Evolutionary conservation across 2,113 vertebrate genomes (phyloP).

Genomic region (Silurus meridionalis): DNA sequence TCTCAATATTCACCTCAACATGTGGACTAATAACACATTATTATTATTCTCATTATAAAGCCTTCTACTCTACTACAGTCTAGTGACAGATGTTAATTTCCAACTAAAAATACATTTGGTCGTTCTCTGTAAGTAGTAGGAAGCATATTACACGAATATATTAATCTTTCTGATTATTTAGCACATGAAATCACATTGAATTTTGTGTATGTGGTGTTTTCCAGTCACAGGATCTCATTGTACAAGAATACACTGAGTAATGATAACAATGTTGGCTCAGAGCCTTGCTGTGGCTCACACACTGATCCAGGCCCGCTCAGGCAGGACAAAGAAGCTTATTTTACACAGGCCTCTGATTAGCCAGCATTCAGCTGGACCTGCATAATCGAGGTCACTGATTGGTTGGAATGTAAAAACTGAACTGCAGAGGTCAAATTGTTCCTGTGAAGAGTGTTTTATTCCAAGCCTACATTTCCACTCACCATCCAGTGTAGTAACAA

Average conservation of each 20-base stretch:
- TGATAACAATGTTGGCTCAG: background rate
- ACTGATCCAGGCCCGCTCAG: background rate
- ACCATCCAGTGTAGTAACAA: background rate
- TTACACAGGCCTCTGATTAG: slow-evolving; percentile 35
- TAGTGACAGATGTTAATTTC: background rate
- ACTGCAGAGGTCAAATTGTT: slow-evolving; percentile 21
- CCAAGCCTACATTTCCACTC: background rate
- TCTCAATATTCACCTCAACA: background rate
- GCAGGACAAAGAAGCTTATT: slow-evolving; percentile 8
- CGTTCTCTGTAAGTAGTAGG: background rate
- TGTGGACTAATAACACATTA: background rate
- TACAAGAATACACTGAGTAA: background rate
- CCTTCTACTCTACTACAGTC: background rate
- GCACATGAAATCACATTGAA: background rate
- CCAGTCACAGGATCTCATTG: background rate
- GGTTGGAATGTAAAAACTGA: background rate
- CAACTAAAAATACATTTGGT: background rate
- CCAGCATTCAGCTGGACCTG: background rate
- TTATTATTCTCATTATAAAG: background rate
- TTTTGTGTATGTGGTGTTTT: background rate
- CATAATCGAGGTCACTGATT: slow-evolving; percentile 25
- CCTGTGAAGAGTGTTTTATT: background rate
- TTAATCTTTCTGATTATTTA: background rate
- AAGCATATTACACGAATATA: background rate
- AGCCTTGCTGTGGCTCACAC: background rate